Percentiles rank a stretch among this genome's conserved stretches.
phyloP scores from a whole-genome alignment of 1,140 invertebrate species.

The Trinorchestia longiramus region DNA sequence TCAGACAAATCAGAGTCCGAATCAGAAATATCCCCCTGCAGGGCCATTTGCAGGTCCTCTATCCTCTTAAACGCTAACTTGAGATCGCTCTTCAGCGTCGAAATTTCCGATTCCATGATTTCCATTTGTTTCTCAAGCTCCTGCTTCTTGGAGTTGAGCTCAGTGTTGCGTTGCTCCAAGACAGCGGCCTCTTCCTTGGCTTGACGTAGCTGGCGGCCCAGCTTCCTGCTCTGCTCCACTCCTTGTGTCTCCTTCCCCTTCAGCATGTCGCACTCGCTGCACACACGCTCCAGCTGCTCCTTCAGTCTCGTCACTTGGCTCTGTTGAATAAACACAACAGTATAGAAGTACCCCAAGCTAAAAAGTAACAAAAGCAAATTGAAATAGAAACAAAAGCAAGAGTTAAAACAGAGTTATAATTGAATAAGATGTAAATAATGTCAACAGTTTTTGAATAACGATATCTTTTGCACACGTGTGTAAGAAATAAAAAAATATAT shows the following conservation, averaged over 20 bases:
- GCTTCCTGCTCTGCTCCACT: slow-evolving; percentile 81
- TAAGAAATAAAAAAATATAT: too few species aligned
- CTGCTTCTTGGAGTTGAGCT: slow-evolving; percentile 78
- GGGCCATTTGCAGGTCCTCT: slow-evolving; percentile 86
- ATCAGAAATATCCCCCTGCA: slow-evolving; percentile 74
- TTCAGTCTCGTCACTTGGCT: slow-evolving; percentile 83
- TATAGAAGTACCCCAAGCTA: neutral
- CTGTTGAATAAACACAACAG: slow-evolving; percentile 64
- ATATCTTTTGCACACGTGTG: neutral
- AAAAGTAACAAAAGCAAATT: neutral
- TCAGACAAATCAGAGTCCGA: slow-evolving; percentile 66
- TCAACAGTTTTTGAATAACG: neutral
- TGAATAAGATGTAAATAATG: neutral
- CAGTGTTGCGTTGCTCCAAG: slow-evolving; percentile 78
- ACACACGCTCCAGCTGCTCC: slow-evolving; percentile 84
- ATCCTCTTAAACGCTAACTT: slow-evolving; percentile 85
- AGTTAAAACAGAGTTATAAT: neutral
- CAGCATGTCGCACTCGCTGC: slow-evolving; percentile 79
- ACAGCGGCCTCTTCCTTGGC: slow-evolving; percentile 80
- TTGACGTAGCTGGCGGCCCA: slow-evolving; percentile 75
- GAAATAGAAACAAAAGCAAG: neutral
- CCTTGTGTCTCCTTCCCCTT: slow-evolving; percentile 80
- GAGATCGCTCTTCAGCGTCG: slow-evolving; percentile 77
- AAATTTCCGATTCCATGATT: slow-evolving; percentile 70
- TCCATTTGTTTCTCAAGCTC: slow-evolving; percentile 79